Evolutionary conservation across 2,113 vertebrate species (phyloP).

Genomic region (Noctilio leporinus): DNA sequence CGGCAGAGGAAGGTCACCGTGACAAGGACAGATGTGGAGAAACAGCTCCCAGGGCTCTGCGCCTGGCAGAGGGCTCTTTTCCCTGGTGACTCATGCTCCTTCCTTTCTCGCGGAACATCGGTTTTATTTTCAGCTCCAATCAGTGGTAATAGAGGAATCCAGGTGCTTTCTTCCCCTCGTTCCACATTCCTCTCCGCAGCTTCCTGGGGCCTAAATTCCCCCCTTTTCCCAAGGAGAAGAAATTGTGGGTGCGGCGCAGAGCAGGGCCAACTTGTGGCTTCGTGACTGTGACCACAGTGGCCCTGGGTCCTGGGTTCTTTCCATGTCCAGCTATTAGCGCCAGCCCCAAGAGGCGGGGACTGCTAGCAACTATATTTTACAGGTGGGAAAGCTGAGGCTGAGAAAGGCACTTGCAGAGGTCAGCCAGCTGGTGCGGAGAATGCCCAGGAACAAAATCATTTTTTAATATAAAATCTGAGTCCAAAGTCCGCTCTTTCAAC

Average conservation of each 20-base stretch:
- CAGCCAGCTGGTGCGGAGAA: not conserved
- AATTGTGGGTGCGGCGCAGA: too few relatives aligned
- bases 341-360: not conserved
- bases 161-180: not conserved
- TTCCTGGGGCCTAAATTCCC: fast-evolving
- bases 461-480: not conserved
- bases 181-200: not conserved
- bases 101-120: conserved; percentile 40
- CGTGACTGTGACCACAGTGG: fast-evolving
- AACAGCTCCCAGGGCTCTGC: not conserved
- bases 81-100: conserved; percentile 9
- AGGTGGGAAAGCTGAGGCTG: not conserved
- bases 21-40: not conserved
- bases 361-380: not conserved
- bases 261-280: not conserved
- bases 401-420: not conserved
- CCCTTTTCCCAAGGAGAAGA: not conserved
- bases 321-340: not conserved
- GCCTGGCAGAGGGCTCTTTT: not conserved
- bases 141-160: conserved; percentile 45
- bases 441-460: not conserved
- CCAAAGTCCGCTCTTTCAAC: not conserved
- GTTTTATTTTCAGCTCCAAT: conserved; percentile 64
- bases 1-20: not conserved
- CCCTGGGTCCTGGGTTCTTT: not conserved